Conservation (phyloP, 2,797 vertebrate genomes). For the Pseudochaenichthys georgianus region DNA sequence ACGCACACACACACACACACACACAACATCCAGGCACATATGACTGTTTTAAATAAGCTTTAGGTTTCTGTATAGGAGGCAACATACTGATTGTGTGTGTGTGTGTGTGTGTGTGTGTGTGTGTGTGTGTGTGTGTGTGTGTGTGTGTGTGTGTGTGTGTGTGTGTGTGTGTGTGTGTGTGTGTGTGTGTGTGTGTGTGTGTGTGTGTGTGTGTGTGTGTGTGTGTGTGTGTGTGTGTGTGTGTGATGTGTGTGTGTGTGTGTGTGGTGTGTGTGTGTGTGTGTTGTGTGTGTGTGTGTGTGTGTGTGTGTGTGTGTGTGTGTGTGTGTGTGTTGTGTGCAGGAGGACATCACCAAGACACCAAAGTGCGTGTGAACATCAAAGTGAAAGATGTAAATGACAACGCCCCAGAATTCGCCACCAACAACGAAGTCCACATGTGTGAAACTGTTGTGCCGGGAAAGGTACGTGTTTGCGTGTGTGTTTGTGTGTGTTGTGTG, state of each 20-base stretch:
- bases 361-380: too few relatives aligned
- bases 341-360: too few relatives aligned
- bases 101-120: not conserved
- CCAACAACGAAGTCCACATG: slow-evolving; percentile 91
- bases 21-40: slow-evolving; percentile 21
- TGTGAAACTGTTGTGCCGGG: slow-evolving; percentile 92
- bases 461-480: slow-evolving; percentile 89
- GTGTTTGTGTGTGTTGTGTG: too few relatives aligned
- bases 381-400: slow-evolving; percentile 94
- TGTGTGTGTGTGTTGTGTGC: too few relatives aligned
- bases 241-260: too few relatives aligned
- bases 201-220: not conserved
- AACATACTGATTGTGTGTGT: slow-evolving; percentile 1
- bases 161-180: not conserved
- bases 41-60: slow-evolving; percentile 32
- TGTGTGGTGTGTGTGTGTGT: too few relatives aligned
- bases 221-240: too few relatives aligned
- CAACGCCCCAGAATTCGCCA: slow-evolving; percentile 93
- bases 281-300: not conserved
- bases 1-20: slow-evolving; percentile 10
- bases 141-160: too few relatives aligned
- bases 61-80: not conserved
- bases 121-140: too few relatives aligned
- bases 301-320: fast-evolving
- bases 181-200: not conserved